Percentiles rank a stretch among this genome's conserved stretches.
Conservation (phyloP, 1,140 invertebrate genomes). For the Lepidotrigona ventralis region DNA sequence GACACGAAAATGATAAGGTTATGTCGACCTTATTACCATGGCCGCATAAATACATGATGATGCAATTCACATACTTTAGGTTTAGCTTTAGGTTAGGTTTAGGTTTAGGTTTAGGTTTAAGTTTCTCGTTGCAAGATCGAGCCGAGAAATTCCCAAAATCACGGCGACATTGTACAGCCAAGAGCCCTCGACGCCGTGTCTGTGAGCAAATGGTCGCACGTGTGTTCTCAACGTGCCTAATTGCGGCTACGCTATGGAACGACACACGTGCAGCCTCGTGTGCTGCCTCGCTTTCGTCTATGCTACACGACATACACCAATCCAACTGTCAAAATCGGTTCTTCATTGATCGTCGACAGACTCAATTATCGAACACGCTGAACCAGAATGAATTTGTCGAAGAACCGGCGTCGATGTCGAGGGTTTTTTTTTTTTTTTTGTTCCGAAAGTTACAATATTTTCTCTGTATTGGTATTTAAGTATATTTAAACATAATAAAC, state of each 20-base stretch:
- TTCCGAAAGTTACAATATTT: too few species aligned
- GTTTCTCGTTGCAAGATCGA: too few species aligned
- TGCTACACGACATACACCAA: neutral
- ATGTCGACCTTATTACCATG: too few species aligned
- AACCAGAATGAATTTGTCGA: neutral
- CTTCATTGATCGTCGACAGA: conserved; percentile 38
- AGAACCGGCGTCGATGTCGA: neutral
- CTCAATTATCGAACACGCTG: conserved; percentile 43
- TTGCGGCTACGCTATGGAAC: neutral
- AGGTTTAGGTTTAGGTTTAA: too few species aligned
- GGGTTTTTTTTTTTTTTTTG: too few species aligned
- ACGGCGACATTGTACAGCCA: neutral
- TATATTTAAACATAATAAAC: too few species aligned
- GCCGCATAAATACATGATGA: too few species aligned
- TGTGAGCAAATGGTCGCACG: neutral
- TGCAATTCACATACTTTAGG: too few species aligned
- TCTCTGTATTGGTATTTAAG: too few species aligned
- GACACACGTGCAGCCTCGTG: conserved; percentile 21
- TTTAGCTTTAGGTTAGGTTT: too few species aligned
- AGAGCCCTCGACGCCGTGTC: neutral
- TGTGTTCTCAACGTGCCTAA: conserved; percentile 40
- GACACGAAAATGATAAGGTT: too few species aligned
- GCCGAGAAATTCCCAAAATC: too few species aligned
- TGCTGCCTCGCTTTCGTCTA: neutral
- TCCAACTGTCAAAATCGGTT: conserved; percentile 4